These are phyloP conservation scores for Fistularia commersonii DNA, from an alignment of 2,797 vertebrate genomes.

Conservation along the genomic window DNA sequence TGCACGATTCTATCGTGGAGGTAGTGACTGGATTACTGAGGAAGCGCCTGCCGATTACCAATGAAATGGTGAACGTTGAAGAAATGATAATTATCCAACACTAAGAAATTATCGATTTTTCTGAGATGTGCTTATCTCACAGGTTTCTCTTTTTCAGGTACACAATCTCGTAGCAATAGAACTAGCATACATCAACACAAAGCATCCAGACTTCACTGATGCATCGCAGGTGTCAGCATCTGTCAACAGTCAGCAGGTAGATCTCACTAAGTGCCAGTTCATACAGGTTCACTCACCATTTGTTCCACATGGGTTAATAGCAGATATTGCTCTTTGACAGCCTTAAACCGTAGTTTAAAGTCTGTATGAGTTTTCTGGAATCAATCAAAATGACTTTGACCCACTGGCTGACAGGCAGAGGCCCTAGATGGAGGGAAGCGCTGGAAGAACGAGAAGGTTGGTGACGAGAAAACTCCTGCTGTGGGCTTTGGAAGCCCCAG, in stretches of 20 bases:
- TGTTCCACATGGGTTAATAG: constrained; percentile 15
- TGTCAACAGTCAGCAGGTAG: constrained; percentile 82
- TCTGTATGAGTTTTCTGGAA: constrained; percentile 9
- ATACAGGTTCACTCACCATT: constrained; percentile 10
- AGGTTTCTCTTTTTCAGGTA: constrained; percentile 57
- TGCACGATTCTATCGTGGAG: constrained; percentile 84
- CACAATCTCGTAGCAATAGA: constrained; percentile 83
- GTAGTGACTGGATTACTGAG: constrained; percentile 81
- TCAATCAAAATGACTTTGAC: constrained; percentile 29
- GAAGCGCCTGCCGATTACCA: constrained; percentile 81
- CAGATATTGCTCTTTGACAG: constrained; percentile 3
- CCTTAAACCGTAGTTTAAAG: constrained; percentile 11
- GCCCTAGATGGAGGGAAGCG: constrained; percentile 69
- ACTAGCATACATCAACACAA: constrained; percentile 85
- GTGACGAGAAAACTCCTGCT: constrained; percentile 47
- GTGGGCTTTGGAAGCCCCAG: constrained; percentile 70
- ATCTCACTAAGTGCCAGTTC: constrained; percentile 20
- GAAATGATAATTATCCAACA: too few species aligned
- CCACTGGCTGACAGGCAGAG: constrained; percentile 59
- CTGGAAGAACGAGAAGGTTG: constrained; percentile 77
- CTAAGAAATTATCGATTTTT: too few species aligned
- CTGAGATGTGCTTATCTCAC: too few species aligned
- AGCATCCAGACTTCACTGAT: constrained; percentile 84
- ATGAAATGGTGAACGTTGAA: constrained; percentile 77
- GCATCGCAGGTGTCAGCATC: constrained; percentile 81